Conservation (phyloP, 35 echinoderm and acorn worm species). For the Diadema setosum region DNA sequence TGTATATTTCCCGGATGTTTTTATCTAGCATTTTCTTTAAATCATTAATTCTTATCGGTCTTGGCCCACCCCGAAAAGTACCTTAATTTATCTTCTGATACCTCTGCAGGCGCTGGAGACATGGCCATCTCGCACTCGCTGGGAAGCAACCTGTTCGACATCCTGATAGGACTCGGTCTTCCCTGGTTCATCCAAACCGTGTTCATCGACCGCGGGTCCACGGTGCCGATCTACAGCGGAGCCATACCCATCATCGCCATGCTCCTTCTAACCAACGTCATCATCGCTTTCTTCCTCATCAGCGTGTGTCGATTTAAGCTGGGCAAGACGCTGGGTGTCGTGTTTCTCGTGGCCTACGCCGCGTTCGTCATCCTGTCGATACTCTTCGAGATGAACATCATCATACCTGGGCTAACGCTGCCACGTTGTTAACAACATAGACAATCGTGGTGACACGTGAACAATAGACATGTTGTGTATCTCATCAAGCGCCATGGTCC, state of each 20-base stretch:
- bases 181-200: conserved; percentile 91
- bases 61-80: no score
- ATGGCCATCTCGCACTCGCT: conserved; percentile 97
- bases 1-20: no score
- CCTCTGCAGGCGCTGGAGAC: conserved; percentile 59
- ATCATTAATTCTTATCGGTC: no score
- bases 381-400: conserved; percentile 63
- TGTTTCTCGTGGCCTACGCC: conserved; percentile 43
- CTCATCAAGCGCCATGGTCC: neutral
- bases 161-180: conserved; percentile 81
- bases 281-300: conserved; percentile 20
- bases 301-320: conserved; percentile 23
- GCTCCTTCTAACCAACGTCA: conserved; percentile 54
- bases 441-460: neutral
- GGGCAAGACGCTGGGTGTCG: conserved; percentile 33
- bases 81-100: no score
- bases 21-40: no score
- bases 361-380: conserved; percentile 59
- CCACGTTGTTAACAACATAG: conserved; percentile 9
- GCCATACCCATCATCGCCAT: conserved; percentile 45
- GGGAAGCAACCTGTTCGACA: conserved; percentile 95
- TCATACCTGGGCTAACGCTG: conserved; percentile 55
- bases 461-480: neutral
- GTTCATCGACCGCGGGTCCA: conserved; percentile 1
- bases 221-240: conserved; percentile 57